A percentile compares a stretch with the other conserved stretches of the same genome.
These are phyloP conservation scores for Sebastes jordani DNA, from an alignment of 2,797 vertebrate genomes.

Conservation along the genomic window DNA sequence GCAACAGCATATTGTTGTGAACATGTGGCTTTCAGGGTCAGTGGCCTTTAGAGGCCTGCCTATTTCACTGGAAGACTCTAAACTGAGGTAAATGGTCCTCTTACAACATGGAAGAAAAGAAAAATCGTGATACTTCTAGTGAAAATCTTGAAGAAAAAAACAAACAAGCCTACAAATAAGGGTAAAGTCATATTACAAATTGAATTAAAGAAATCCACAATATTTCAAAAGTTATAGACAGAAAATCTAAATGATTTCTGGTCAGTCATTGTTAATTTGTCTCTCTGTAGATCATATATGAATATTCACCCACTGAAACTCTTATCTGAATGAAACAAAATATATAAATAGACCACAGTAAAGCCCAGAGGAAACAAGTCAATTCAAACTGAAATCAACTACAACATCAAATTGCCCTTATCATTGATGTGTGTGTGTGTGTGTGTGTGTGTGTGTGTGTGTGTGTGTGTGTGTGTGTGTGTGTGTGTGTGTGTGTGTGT, in stretches of 20 bases:
- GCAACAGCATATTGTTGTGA: too few species aligned
- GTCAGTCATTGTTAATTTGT: neutral
- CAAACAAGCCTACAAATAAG: neutral
- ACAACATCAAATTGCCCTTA: constrained; percentile 3
- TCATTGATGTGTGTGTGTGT: constrained; percentile 12
- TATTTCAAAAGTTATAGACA: neutral
- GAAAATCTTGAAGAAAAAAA: neutral
- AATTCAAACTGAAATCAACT: neutral
- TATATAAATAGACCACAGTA: neutral
- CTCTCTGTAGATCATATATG: neutral
- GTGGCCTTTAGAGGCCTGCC: neutral
- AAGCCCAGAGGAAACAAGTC: neutral
- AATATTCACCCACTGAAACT: neutral
- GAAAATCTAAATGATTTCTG: neutral
- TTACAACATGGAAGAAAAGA: neutral
- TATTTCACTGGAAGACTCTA: neutral
- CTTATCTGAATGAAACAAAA: constrained; percentile 6
- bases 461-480: neutral
- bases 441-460: neutral
- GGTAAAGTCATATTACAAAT: neutral
- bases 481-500: neutral
- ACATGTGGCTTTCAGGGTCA: neutral
- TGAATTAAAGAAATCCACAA: neutral
- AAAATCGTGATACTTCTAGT: neutral
- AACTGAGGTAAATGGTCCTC: neutral